These are phyloP conservation scores for Lepus timidus DNA, from an alignment of 2,113 vertebrate species.

Conservation along the genomic window DNA sequence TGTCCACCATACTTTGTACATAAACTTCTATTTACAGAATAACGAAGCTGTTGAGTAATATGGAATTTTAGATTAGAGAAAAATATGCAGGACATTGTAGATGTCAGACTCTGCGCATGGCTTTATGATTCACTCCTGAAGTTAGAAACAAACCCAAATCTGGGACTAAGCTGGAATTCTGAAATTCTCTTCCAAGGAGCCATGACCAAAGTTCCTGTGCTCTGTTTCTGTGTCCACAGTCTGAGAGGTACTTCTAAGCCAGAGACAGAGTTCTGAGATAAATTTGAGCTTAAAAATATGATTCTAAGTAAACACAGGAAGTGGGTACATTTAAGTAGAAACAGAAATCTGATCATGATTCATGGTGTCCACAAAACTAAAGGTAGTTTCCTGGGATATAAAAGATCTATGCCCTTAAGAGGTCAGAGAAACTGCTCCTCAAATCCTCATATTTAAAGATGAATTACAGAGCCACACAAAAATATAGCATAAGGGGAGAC, in stretches of 20 bases:
- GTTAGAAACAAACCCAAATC: not conserved
- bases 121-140: not conserved
- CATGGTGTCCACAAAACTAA: not conserved
- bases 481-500: not conserved
- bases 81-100: not conserved
- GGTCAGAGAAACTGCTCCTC: not conserved
- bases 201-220: not conserved
- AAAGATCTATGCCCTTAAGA: constrained; percentile 3
- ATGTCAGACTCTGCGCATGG: not conserved
- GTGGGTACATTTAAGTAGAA: constrained; percentile 16
- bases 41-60: not conserved
- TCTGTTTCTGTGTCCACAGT: constrained; percentile 17
- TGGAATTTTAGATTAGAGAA: constrained; percentile 21
- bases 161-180: not conserved
- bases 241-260: constrained; percentile 5
- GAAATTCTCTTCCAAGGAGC: not conserved
- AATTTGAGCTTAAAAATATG: constrained; percentile 47
- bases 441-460: constrained; percentile 32
- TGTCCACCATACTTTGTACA: not conserved
- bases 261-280: constrained; percentile 6
- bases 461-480: not conserved
- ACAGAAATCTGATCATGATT: constrained; percentile 1
- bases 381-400: constrained; percentile 14
- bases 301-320: constrained; percentile 30
- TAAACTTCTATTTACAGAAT: not conserved